Conservation (phyloP, 2,888 invertebrate genomes). For the Perdita meconis region DNA sequence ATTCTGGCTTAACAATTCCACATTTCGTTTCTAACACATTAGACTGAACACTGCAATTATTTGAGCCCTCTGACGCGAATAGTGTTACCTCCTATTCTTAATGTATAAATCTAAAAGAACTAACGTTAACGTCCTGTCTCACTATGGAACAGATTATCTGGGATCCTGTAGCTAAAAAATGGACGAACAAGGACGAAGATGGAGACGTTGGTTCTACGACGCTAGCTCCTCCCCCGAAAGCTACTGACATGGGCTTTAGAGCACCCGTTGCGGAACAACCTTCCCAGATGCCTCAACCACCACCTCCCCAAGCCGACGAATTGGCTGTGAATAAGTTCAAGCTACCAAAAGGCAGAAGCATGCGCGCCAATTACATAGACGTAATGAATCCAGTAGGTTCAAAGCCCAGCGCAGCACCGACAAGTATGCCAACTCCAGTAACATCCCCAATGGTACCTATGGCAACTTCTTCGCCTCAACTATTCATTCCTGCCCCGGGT, state of each 20-base stretch:
- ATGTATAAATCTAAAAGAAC: no score
- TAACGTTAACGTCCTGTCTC: not conserved
- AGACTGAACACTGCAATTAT: slow-evolving; percentile 17
- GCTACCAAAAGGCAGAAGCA: slow-evolving; percentile 91
- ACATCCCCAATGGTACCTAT: slow-evolving; percentile 83
- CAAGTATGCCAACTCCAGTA: slow-evolving; percentile 81
- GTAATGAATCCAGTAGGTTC: slow-evolving; percentile 92
- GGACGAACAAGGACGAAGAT: slow-evolving; percentile 93
- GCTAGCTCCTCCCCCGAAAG: slow-evolving; percentile 90
- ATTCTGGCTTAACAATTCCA: slow-evolving; percentile 37
- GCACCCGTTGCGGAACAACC: slow-evolving; percentile 72
- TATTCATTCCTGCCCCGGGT: slow-evolving; percentile 86
- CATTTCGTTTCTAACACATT: slow-evolving; percentile 48
- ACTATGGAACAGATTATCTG: slow-evolving; percentile 91
- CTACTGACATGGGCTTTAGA: slow-evolving; percentile 85
- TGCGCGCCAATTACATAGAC: slow-evolving; percentile 91
- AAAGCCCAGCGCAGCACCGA: slow-evolving; percentile 78
- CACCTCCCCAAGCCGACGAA: slow-evolving; percentile 57
- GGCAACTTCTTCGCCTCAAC: slow-evolving; percentile 84
- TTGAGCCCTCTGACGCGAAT: slow-evolving; percentile 53
- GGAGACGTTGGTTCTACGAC: slow-evolving; percentile 85
- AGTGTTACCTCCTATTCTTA: no score
- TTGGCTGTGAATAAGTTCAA: slow-evolving; percentile 87
- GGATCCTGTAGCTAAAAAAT: slow-evolving; percentile 94
- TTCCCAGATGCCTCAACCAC: slow-evolving; percentile 34